These are phyloP conservation scores for Bubalus kerabau DNA, from an alignment of 2,113 vertebrate genomes.

Conservation along the genomic window DNA sequence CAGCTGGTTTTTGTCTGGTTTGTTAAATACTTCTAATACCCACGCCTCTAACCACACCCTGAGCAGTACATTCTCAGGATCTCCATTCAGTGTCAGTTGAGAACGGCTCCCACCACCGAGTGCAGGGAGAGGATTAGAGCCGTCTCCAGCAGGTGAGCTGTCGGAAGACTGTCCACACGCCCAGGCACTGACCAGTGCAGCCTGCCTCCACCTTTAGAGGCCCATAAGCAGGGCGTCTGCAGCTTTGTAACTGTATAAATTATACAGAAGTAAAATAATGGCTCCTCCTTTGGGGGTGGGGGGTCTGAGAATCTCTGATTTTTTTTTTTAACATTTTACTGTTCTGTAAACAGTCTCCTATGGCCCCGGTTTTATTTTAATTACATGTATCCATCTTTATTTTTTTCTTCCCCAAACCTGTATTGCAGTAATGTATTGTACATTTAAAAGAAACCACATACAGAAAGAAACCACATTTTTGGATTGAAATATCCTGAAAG, in stretches of 20 bases:
- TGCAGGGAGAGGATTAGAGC: neutral
- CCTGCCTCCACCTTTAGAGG: neutral
- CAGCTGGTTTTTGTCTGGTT: neutral
- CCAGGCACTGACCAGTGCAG: neutral
- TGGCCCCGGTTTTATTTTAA: constrained; percentile 67
- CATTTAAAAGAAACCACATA: constrained; percentile 68
- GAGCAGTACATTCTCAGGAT: neutral
- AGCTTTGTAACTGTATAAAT: neutral
- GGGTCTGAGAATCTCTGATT: neutral
- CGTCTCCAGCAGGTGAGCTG: neutral
- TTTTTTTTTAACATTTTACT: constrained; percentile 38
- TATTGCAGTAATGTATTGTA: constrained; percentile 37
- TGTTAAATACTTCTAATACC: neutral
- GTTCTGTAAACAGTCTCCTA: constrained; percentile 68
- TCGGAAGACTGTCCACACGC: neutral
- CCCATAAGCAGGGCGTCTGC: neutral
- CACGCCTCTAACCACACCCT: neutral
- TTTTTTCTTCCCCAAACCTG: constrained; percentile 61
- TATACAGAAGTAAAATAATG: neutral
- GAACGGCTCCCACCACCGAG: neutral
- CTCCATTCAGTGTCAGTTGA: neutral
- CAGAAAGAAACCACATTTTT: constrained; percentile 58
- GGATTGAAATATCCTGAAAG: constrained; percentile 33
- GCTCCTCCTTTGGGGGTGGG: neutral
- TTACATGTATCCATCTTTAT: constrained; percentile 68